These are phyloP conservation scores for Solenopsis fugax DNA, from an alignment of 1,140 invertebrate species.

Conservation along the genomic window DNA sequence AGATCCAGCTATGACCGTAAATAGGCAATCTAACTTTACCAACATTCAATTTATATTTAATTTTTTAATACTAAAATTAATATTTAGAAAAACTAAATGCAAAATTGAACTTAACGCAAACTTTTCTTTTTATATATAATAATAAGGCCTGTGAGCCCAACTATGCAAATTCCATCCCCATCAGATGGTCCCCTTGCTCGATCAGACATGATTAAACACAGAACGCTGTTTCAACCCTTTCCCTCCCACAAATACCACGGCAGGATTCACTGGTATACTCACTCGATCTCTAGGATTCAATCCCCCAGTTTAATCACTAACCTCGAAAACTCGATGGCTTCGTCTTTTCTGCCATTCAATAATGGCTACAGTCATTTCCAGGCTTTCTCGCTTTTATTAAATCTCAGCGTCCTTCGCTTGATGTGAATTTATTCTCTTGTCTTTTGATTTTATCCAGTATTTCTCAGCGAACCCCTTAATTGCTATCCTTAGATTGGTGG, in stretches of 20 bases:
- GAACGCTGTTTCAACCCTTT: conserved; percentile 82
- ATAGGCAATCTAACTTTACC: too few relatives aligned
- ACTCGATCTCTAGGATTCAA: conserved; percentile 77
- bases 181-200: conserved; percentile 78
- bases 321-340: conserved; percentile 79
- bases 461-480: conserved; percentile 70
- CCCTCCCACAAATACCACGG: conserved; percentile 67
- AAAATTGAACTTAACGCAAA: conserved; percentile 49
- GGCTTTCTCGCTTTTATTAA: conserved; percentile 67
- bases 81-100: background rate
- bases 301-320: conserved; percentile 84
- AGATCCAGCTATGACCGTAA: too few relatives aligned
- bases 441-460: conserved; percentile 80
- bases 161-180: conserved; percentile 81
- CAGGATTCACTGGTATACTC: conserved; percentile 66
- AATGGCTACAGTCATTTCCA: conserved; percentile 75
- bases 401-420: conserved; percentile 31
- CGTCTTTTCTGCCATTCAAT: conserved; percentile 84
- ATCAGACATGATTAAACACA: conserved; percentile 86
- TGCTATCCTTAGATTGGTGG: conserved; percentile 52
- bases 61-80: background rate
- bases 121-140: conserved; percentile 28
- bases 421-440: conserved; percentile 80
- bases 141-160: conserved; percentile 12
- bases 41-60: too few relatives aligned